Base-by-base conservation (phyloP, 2,113 vertebrate genomes). In the Lepus americanus region DNA sequence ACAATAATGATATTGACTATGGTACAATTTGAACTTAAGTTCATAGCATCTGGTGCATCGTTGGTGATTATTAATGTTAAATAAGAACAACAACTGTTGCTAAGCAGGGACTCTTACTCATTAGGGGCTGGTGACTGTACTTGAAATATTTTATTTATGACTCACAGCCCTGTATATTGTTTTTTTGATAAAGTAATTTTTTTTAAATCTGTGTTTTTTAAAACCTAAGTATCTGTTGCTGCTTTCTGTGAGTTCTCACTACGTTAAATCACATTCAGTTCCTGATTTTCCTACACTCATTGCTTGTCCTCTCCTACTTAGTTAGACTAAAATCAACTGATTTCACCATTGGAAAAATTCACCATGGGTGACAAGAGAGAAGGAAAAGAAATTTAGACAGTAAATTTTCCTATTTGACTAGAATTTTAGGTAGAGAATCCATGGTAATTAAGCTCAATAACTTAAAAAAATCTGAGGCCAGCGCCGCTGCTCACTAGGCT, bases 131-230 rank as follows among this genome's bases (percentile, higher is more conserved):
- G 29, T 67, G 69, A 29, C 4, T 20, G 3, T 29, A 73, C 14
- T 49, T 59, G 36, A 51, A 84, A 89, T 83, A 79, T n/a, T 95
- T 95, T 81, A 85, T 78, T 82, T 89, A 84, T 66, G 25, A 67
- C 27, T 29, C 76, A 5, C 19, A 4, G 33, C 6, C 12, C 3
- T n/a, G 11, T 89, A 61, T 79, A 20, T 76, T 67, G 78, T n/a
- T 20, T 84, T 73, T 85, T 95, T 51, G 73, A 72, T 16, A 92
- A 90, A 96, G 81, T 80, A 8, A 61, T 13, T 88, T 81, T 61
- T 36, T 33, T 23, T 59, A 73, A 31, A 73, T 77, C 20, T 22
- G 0, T 69, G 36, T 31, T 51, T 90, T 85, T 89, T 59, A 79
- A 92, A 95, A 33, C 22, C 44, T 44, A 70, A 72, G 39, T 49